A percentile compares a stretch with the other conserved stretches of the same genome.
Conservation (phyloP, 2,888 invertebrate species). For the Pimpla rufipes region DNA sequence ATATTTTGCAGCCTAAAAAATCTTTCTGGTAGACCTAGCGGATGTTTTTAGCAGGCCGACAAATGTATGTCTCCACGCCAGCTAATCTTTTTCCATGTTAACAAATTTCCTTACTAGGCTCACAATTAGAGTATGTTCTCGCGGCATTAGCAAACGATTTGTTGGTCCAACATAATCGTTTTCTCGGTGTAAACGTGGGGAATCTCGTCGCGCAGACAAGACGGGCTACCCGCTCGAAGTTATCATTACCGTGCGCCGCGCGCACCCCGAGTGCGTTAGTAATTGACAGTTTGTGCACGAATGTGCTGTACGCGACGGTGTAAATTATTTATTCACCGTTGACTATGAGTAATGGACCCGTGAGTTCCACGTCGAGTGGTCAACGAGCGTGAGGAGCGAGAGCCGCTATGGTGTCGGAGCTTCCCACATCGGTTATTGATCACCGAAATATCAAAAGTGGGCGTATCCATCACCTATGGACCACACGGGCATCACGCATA, state of each 20-base stretch:
- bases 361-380: conserved; percentile 75
- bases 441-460: conserved; percentile 82
- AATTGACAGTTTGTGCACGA: conserved; percentile 38
- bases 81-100: too few relatives aligned
- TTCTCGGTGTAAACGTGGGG: not conserved
- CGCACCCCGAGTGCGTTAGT: conserved; percentile 12
- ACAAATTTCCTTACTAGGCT: too few relatives aligned
- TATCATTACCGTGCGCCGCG: not conserved
- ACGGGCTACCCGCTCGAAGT: too few relatives aligned
- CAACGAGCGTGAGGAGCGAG: conserved; percentile 71
- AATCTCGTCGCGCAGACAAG: too few relatives aligned
- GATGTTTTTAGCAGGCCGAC: too few relatives aligned
- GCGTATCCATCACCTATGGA: conserved; percentile 81
- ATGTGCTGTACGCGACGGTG: conserved; percentile 73
- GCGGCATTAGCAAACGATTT: not conserved
- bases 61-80: too few relatives aligned
- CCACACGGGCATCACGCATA: conserved; percentile 56
- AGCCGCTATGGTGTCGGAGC: conserved; percentile 43
- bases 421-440: conserved; percentile 78
- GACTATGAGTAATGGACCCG: conserved; percentile 82
- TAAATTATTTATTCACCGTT: conserved; percentile 83
- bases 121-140: too few relatives aligned
- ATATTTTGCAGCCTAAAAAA: too few relatives aligned
- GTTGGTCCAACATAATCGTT: too few relatives aligned
- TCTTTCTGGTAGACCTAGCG: too few relatives aligned